Base-by-base conservation (phyloP, 1,140 invertebrate species). In the Drosophila novamexicana region DNA sequence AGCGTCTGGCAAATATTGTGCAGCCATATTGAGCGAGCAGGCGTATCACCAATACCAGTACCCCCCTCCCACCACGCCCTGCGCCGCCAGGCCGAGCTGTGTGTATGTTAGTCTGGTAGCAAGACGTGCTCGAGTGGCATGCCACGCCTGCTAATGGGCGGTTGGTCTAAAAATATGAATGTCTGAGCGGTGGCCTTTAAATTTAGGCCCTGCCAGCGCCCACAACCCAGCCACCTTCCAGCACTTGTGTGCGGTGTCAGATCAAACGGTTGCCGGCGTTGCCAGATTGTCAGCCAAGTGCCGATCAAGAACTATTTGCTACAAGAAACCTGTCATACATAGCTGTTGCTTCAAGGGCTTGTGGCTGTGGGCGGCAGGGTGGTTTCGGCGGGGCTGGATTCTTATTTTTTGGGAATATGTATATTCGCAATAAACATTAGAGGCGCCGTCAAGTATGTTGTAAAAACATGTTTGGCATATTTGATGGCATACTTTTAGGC, bases 401-500 rank as follows among this genome's bases (percentile, higher is more conserved):
- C 3, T 29, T 29, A 2, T 29, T 29, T 29, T 29, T 29, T 29
- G 22, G 22, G 22, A 29, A 29, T 22, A 45, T 53, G 54, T 9
- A 57, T 63, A 57, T 75, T 58, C 56, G 72, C 57, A 75, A 75
- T 75, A 70, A 69, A 75, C 59, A 75, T 75, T 75, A 70, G 56
- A 58, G 66, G 22, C 66, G 72, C 53, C 58, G 59, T 59, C 50
- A 75, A 75, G 72, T 70, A 69, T 70, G 66, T 45, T 63, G 63
- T 58, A 52, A 42, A 71, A 78, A 88, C 84, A 88, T 89, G 83
- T 80, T 83, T 88, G 84, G 83, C 83, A 88, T 88, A 88, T 88
- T 88, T 88, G 83, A 88, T 88, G 83, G 83, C 77, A 88, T 89
- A 88, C 81, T 86, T 88, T 89, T 64, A 67, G 82, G 74, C 75